Evolutionary conservation across 2,888 invertebrate genomes (phyloP).

Genomic region (Oscheius sp.): DNA sequence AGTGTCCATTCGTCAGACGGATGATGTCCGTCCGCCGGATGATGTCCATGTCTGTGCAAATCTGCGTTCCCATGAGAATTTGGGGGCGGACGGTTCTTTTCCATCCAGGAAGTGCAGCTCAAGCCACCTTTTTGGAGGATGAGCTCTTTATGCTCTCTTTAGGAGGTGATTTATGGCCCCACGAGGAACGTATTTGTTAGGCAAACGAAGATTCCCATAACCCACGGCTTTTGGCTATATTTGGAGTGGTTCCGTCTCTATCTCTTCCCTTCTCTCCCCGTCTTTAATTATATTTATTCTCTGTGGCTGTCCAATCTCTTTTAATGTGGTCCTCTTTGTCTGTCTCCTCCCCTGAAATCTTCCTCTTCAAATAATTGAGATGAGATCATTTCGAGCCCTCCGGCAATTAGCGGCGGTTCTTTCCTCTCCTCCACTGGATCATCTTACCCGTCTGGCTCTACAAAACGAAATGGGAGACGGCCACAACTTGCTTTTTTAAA

Average conservation of each 20-base stretch:
- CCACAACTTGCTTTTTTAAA: conserved; percentile 5
- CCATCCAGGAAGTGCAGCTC: background rate
- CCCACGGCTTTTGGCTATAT: background rate
- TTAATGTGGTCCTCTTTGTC: conserved; percentile 1
- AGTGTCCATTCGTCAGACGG: conserved; percentile 1
- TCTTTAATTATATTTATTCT: background rate
- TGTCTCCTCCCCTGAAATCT: conserved; percentile 3
- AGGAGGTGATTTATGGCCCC: conserved; percentile 7
- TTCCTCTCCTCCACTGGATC: conserved; percentile 16
- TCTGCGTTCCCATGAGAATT: conserved; percentile 12
- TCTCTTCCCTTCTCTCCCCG: background rate
- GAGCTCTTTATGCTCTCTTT: background rate
- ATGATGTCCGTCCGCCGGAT: conserved; percentile 28
- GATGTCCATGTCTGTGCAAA: conserved; percentile 11
- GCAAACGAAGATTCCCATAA: background rate
- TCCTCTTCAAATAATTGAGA: conserved; percentile 15
- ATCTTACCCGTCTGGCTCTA: conserved; percentile 11
- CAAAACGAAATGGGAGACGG: conserved; percentile 32
- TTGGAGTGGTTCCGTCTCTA: background rate
- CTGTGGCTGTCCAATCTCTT: background rate
- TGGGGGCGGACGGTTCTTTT: background rate
- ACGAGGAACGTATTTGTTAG: conserved; percentile 9
- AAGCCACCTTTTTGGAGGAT: conserved; percentile 13
- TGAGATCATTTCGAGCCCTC: conserved; percentile 29
- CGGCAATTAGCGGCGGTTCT: conserved; percentile 23